Conservation (phyloP, 2,113 vertebrate species). For the Tragelaphus buxtoni region DNA sequence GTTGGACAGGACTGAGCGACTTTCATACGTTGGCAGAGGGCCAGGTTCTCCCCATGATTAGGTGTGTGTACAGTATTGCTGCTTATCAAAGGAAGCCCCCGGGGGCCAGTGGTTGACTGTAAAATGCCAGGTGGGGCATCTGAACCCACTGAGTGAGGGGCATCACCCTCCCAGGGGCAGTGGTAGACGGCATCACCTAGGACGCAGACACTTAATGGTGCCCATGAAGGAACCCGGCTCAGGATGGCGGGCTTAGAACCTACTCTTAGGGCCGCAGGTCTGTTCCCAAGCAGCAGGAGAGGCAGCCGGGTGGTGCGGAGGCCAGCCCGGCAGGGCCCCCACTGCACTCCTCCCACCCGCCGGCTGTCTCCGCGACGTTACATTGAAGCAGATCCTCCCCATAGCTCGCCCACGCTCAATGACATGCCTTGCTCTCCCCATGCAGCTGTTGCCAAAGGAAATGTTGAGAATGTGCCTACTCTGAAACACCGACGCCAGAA, state of each 20-base stretch:
- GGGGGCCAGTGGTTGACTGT: neutral
- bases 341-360: fast-evolving
- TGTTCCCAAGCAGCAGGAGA: neutral
- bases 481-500: neutral
- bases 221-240: neutral
- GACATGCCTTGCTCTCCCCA: neutral
- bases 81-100: neutral
- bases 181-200: neutral
- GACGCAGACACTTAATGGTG: neutral
- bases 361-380: neutral
- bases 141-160: neutral
- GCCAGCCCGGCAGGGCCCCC: neutral
- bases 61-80: no score
- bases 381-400: neutral
- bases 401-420: neutral
- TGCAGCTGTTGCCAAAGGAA: neutral
- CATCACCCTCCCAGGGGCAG: neutral
- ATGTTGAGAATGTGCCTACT: neutral
- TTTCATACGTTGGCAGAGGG: no score
- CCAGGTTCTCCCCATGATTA: neutral
- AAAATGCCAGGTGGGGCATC: neutral
- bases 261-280: neutral
- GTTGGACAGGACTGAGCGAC: neutral
- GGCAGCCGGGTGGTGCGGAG: neutral
- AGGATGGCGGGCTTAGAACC: neutral